Conservation (phyloP, 2,797 vertebrate species). For the Prionace glauca region DNA sequence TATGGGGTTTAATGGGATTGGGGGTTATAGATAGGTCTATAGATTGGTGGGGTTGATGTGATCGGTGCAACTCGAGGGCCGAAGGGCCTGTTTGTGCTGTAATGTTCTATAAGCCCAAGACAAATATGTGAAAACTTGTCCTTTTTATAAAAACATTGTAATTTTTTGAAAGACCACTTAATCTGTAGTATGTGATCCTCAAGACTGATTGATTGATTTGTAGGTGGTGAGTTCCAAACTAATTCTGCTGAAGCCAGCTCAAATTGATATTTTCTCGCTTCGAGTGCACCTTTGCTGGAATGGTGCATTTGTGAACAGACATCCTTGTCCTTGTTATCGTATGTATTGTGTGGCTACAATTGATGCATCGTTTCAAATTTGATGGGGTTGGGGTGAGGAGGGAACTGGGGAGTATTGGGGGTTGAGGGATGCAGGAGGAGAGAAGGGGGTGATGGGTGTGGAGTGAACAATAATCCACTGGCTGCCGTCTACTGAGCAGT, state of each 20-base stretch:
- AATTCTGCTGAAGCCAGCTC: neutral
- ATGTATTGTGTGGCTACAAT: neutral
- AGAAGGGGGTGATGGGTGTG: too few relatives aligned
- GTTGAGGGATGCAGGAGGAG: too few relatives aligned
- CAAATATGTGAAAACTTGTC: neutral
- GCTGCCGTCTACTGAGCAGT: too few relatives aligned
- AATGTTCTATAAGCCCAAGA: too few relatives aligned
- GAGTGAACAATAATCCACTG: too few relatives aligned
- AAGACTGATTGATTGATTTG: neutral
- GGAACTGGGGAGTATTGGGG: too few relatives aligned
- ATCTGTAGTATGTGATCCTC: neutral
- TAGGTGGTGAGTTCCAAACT: neutral
- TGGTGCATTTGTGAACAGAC: neutral
- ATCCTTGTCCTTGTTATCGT: neutral
- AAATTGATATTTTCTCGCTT: neutral
- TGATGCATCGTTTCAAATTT: neutral
- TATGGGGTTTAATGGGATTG: too few relatives aligned
- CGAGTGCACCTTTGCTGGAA: neutral
- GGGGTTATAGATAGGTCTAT: too few relatives aligned
- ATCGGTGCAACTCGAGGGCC: too few relatives aligned
- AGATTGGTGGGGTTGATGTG: too few relatives aligned
- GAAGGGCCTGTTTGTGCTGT: too few relatives aligned
- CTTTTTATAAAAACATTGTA: neutral
- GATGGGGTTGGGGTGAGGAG: too few relatives aligned
- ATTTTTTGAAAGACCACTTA: neutral